Evolutionary conservation across 2,797 vertebrate species (phyloP).

Genomic region (Myiothlypis chrysogaster): DNA sequence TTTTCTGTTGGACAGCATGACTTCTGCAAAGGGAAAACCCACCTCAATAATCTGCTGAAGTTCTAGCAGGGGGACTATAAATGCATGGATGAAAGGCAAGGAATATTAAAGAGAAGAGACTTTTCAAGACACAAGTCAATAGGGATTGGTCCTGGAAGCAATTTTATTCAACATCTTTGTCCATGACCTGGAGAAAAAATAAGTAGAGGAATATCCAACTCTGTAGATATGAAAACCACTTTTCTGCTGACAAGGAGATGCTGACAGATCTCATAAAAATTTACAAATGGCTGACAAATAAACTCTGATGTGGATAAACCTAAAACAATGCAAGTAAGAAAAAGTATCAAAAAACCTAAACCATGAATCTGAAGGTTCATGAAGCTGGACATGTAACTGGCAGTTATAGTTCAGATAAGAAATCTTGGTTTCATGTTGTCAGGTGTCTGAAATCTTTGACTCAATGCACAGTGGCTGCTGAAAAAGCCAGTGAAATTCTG

Average conservation of each 20-base stretch:
- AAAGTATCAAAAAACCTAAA: background rate
- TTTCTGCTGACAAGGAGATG: background rate
- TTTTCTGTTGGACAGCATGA: background rate
- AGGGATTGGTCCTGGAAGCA: background rate
- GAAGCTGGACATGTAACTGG: background rate
- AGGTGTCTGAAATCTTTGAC: background rate
- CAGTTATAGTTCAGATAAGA: background rate
- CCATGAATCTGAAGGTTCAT: background rate
- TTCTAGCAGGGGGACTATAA: background rate
- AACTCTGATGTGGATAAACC: background rate
- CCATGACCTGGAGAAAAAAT: background rate
- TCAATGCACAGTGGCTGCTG: background rate
- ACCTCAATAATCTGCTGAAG: background rate
- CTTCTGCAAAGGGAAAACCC: background rate
- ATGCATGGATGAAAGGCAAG: background rate
- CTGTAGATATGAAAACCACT: background rate
- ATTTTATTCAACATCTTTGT: background rate
- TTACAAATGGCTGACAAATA: background rate
- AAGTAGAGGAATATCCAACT: background rate
- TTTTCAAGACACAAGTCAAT: background rate
- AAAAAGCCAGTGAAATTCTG: background rate
- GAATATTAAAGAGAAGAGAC: background rate
- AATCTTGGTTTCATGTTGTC: rapidly evolving
- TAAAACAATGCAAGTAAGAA: background rate
- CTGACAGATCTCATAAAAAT: background rate